Base-by-base conservation (phyloP, 2,888 invertebrate genomes). In the Leptura quadrifasciata region DNA sequence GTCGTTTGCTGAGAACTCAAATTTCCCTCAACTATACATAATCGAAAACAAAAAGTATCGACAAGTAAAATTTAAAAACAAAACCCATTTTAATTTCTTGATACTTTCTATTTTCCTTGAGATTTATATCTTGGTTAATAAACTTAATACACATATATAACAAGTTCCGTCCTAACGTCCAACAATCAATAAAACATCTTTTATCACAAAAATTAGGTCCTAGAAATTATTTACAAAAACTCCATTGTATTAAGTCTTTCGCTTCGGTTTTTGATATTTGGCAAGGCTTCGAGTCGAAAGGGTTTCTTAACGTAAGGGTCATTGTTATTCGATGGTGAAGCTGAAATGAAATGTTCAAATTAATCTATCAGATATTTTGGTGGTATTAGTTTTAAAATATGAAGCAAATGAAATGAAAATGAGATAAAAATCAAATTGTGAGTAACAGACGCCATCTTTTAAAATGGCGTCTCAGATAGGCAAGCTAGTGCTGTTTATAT, bases 261-360 rank as follows among this genome's bases (percentile, higher is more conserved):
- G 64, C 78, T 84, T 75, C 84, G 79, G 58, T 77, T 81, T 78
- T 83, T 86, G 20, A 89, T 88, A 72, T 85, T 87, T 69, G 89
- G 89, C 84, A 89, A 81, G 12, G 89, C 89, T 81, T 88, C 88
- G 24, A 89, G 81, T 54, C 87, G 83, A 73, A 88, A 80, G 1
- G 89, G 89, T 77, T 85, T 86, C 35, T 87, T 83, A 31, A 77
- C 75, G 70, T 78, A 83, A 5, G 76, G 60, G 8, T 85, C 85
- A 8, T 81, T 80, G 8, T 78, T 79, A 61, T 80, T 68, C n/a
- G 80, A 75, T 4, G 83, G 75, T 57, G 79, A 79, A 24, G 84
- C 86, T 84, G 69, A 54, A 80, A 71, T 69, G 60, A 31, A 6
- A 31, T 31, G 6, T 31, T 31, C 6, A 31, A 24, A 24, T 24